Base-by-base conservation (phyloP, 2,113 vertebrate species). In the Redunca redunca region DNA sequence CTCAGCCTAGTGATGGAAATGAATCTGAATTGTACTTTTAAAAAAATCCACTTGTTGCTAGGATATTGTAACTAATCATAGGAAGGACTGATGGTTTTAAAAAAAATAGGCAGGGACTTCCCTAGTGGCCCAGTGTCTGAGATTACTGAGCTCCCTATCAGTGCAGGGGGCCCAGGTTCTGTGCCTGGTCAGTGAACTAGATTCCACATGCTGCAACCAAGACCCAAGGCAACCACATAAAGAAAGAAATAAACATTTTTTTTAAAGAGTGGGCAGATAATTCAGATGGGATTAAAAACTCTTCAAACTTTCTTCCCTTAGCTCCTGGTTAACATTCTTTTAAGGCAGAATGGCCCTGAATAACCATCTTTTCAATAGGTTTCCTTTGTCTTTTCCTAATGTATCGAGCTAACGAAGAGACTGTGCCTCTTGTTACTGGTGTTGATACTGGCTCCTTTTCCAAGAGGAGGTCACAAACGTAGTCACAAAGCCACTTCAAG, bases 401-500 rank as follows among this genome's bases (percentile, higher is more conserved):
- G 14, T n/a, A 85, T 4, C 53, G 64, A 92, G n/a, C 78, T 74
- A 36, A 50, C 3, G 25, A 87, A 77, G 60, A 48, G 85, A 78
- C 33, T 7, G 81, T 26, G 33, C 33, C 52, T 89, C 10, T 16
- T 58, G 40, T 43, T 40, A 40, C 67, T 74, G 36, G 67, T 74
- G 36, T 74, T 74, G 67, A 40, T 74, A 40, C 21, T 40, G 67
- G 67, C 36, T 74, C n/a, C 21, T 74, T 36, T 74, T 25, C 67
- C 67, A 40, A 40, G 36, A 40, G 67, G 67, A 74, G 21, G 19
- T 74, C n/a, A 74, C 67, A 71, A 71, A 40, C 4, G 7, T 67
- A n/a, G 33, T 67, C 62, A 67, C 33, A 67, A 67, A 67, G 33
- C 64, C 1, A 0, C 99, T 99, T 99, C 93, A 99, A 98, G 96